Percentiles rank a stretch among this genome's conserved stretches.
Evolutionary conservation across 2,113 vertebrate genomes (phyloP).

Genomic region (Penelope pileata): DNA sequence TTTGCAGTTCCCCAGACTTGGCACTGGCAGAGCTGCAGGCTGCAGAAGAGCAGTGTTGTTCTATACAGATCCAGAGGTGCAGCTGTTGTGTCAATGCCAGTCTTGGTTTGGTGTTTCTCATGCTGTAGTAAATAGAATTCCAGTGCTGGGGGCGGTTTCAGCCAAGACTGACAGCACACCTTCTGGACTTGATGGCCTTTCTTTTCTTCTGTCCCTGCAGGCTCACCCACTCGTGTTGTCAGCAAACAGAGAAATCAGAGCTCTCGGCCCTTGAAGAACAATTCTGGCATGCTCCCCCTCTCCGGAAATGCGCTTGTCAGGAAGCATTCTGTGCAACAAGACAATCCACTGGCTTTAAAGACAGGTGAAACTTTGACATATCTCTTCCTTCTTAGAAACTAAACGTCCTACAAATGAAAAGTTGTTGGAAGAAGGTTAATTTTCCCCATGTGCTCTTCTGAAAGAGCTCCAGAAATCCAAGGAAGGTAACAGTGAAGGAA

Average conservation of each 20-base stretch:
- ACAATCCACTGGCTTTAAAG: slow-evolving; percentile 4
- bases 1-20: background rate
- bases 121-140: background rate
- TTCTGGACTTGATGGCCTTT: background rate
- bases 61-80: background rate
- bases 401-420: background rate
- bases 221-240: slow-evolving; percentile 78
- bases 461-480: background rate
- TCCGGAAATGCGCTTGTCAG: background rate
- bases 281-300: slow-evolving; percentile 41
- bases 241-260: slow-evolving; percentile 74
- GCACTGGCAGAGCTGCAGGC: background rate
- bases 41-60: background rate
- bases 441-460: background rate
- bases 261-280: slow-evolving; percentile 62
- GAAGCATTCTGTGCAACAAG: slow-evolving; percentile 38
- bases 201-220: slow-evolving; percentile 62
- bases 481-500: background rate
- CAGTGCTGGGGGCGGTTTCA: background rate
- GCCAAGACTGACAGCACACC: background rate
- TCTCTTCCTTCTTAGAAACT: background rate
- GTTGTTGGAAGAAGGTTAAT: background rate
- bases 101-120: background rate
- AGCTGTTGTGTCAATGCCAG: background rate
- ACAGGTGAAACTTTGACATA: slow-evolving; percentile 18